These are phyloP conservation scores for Sthenelais limicola DNA, from an alignment of 2,888 invertebrate species.

Conservation along the genomic window DNA sequence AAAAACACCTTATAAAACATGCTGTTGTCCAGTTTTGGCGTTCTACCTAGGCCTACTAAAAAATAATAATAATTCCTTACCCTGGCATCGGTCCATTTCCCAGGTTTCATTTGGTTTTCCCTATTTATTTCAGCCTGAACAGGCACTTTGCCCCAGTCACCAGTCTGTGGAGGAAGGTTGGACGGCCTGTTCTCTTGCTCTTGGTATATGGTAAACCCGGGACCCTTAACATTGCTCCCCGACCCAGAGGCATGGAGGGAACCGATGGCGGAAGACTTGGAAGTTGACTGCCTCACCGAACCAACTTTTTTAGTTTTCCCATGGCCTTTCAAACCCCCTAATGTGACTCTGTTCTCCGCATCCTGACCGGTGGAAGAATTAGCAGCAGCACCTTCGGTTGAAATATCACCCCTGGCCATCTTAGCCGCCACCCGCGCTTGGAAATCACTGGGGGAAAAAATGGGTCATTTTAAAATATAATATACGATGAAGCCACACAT, in stretches of 20 bases:
- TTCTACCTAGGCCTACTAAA: no score
- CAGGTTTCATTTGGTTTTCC: conserved; percentile 82
- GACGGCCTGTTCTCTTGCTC: neutral
- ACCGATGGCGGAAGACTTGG: conserved; percentile 4
- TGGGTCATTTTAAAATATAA: no score
- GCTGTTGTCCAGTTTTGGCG: no score
- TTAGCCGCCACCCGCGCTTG: conserved; percentile 81
- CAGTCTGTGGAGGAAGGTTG: conserved; percentile 56
- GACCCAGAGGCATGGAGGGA: neutral
- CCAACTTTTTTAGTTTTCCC: conserved; percentile 71
- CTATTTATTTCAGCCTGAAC: conserved; percentile 71
- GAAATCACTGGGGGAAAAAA: conserved; percentile 78
- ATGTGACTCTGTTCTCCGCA: conserved; percentile 81
- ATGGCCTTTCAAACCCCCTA: conserved; percentile 82
- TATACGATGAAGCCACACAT: no score
- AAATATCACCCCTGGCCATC: conserved; percentile 74
- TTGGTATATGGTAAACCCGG: neutral
- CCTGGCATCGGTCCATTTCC: conserved; percentile 78
- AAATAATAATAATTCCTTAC: conserved; percentile 50
- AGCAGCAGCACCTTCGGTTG: conserved; percentile 71
- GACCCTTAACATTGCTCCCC: neutral
- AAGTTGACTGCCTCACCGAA: neutral
- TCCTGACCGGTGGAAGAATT: conserved; percentile 74
- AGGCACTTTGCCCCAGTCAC: conserved; percentile 60
- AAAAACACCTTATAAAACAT: no score